A percentile compares a stretch with the other conserved stretches of the same genome.
These are phyloP conservation scores for Leptogaster cylindrica DNA, from an alignment of 2,888 invertebrate species.

Conservation along the genomic window DNA sequence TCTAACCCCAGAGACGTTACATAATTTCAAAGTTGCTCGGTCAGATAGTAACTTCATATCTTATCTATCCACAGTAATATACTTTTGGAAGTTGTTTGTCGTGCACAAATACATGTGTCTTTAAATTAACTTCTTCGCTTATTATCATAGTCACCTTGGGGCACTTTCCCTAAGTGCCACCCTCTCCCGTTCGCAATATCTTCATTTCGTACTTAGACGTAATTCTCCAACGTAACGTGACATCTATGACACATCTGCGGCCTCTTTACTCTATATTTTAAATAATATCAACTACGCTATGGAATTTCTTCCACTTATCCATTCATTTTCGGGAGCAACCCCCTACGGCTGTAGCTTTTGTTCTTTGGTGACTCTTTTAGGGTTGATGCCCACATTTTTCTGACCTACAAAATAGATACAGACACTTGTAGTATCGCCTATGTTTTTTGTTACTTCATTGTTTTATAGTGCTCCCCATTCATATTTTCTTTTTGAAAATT, in stretches of 20 bases:
- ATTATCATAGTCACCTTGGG: background rate
- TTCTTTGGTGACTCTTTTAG: background rate
- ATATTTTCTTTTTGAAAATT: no score
- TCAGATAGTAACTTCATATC: slow-evolving; percentile 24
- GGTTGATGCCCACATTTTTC: background rate
- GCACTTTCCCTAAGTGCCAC: background rate
- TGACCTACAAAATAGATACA: slow-evolving; percentile 1
- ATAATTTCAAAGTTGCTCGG: slow-evolving; percentile 19
- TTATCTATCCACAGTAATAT: slow-evolving; percentile 26
- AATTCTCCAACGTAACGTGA: background rate
- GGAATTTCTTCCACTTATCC: background rate
- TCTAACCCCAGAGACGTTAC: slow-evolving; percentile 22
- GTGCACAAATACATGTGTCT: slow-evolving; percentile 3
- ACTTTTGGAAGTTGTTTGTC: slow-evolving; percentile 34
- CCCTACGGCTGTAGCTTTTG: background rate
- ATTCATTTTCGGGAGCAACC: background rate
- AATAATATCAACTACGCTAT: background rate
- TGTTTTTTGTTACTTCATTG: no score
- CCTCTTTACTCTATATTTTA: background rate
- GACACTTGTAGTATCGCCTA: background rate
- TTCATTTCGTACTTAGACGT: background rate
- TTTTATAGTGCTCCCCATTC: no score
- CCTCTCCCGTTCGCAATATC: no score
- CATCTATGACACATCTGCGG: background rate
- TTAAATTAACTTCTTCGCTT: slow-evolving; percentile 8